A percentile compares a stretch with the other conserved stretches of the same genome.
phyloP scores from a whole-genome alignment of 2,113 vertebrate genomes.

The Macaca nemestrina region DNA sequence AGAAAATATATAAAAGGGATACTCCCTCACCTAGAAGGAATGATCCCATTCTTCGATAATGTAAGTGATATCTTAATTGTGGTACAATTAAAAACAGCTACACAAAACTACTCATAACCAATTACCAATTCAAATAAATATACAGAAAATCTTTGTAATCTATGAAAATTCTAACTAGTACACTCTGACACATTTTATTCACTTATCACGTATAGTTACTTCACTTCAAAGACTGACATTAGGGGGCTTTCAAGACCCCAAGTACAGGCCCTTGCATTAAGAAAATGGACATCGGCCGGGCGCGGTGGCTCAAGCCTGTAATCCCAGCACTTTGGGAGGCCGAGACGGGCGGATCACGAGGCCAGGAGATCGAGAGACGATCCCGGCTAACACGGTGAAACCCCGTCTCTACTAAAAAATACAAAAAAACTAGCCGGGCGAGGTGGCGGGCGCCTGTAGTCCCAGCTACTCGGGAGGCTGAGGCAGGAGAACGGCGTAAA shows the following conservation, averaged over 20 bases:
- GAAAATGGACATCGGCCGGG: neutral
- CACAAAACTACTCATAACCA: neutral
- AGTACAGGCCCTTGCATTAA: neutral
- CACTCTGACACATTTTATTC: neutral
- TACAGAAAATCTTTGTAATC: neutral
- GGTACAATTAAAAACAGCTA: neutral
- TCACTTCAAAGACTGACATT: neutral
- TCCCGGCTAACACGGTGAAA: too few relatives aligned
- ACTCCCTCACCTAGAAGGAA: neutral
- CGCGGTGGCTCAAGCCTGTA: too few relatives aligned
- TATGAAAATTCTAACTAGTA: conserved; percentile 2
- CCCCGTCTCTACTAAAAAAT: too few relatives aligned
- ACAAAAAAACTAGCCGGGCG: too few relatives aligned
- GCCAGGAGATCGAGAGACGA: too few relatives aligned
- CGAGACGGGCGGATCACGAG: too few relatives aligned
- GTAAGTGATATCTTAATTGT: neutral
- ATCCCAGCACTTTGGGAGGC: too few relatives aligned
- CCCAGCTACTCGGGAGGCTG: too few relatives aligned
- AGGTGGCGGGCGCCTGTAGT: too few relatives aligned
- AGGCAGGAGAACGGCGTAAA: too few relatives aligned
- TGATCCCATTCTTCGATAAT: neutral
- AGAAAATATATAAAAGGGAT: neutral
- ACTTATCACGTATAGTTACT: neutral
- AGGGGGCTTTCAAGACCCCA: neutral
- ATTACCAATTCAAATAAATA: neutral